Evolutionary conservation across 2,113 vertebrate species (phyloP), one percentile per base, ranked within the genome.

Genomic region (Psilopogon haemacephalus): DNA sequence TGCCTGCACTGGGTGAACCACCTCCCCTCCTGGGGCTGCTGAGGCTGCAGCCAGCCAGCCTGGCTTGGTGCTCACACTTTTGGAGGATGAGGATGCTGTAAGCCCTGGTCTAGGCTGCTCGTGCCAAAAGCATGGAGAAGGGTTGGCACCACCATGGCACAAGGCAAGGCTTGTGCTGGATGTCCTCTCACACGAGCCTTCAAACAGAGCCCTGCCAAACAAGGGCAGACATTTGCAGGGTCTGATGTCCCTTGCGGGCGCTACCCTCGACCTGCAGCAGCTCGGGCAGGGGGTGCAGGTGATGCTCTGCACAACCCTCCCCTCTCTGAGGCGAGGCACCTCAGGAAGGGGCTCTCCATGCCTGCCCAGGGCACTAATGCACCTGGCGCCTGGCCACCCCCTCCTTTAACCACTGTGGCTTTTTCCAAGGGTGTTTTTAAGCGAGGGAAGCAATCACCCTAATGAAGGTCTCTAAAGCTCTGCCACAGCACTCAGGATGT

Each of bases 401-500:
- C 70, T 84, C 86, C 58, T 40, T 80, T 84, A 89, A 94, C 72
- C 42, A 21, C 83, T 52, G 76, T 23, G 83, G 88, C 72, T 95
- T 95, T 94, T 93, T 90, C 93, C 93, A 88, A n/a, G n/a, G n/a
- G n/a, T 91, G 84, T 89, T 89, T 73, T 90, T 64, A 84, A 84
- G 94, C 92, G 90, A 88, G 88, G 79, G 91, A 93, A 95, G 95
- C 90, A 96, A 95, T 95, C 88, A 90, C 38, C 2, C 0, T 86
- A 90, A 91, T 7, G 58, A 94, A 90, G 2, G 11, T 68, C 79
- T 88, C 75, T 37, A 67, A 85, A 92, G 92, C 88, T 85, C 94
- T 94, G 50, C 82, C 82, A 37, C 0, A n/a, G 3, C 84, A 85
- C 88, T 94, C 82, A 63, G 93, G 88, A 94, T 85, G 72, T 86